Evolutionary conservation across 2,888 invertebrate genomes (phyloP).

Genomic region (Morinoia aosen): DNA sequence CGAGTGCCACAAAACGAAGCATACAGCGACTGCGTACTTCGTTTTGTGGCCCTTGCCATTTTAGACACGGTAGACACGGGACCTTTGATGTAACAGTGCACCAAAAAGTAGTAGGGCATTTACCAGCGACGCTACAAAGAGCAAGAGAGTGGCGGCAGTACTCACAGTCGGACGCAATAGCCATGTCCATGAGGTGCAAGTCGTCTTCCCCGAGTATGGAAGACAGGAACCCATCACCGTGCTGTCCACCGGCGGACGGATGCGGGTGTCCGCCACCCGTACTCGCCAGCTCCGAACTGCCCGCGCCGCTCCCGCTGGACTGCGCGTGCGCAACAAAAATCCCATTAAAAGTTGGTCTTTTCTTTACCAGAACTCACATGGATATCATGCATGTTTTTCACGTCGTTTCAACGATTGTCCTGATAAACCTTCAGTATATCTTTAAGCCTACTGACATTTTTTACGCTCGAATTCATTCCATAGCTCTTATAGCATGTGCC

Average conservation of each 20-base stretch:
- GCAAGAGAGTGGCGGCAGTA: background rate
- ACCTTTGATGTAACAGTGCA: background rate
- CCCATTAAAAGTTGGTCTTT: background rate
- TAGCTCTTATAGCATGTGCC: background rate
- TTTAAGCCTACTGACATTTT: background rate
- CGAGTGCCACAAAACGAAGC: no score
- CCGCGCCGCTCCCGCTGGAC: constrained; percentile 24
- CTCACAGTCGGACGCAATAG: constrained; percentile 76
- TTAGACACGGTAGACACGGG: background rate
- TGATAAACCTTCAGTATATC: background rate
- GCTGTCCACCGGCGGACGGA: constrained; percentile 17
- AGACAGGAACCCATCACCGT: constrained; percentile 84
- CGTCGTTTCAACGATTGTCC: background rate
- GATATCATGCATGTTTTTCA: background rate
- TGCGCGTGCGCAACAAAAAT: constrained; percentile 3
- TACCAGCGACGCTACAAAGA: background rate
- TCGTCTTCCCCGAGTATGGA: constrained; percentile 91
- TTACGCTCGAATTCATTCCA: background rate
- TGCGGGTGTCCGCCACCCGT: background rate
- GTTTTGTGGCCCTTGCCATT: background rate
- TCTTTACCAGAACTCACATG: background rate
- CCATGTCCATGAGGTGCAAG: constrained; percentile 92
- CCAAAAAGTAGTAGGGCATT: background rate
- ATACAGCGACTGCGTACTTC: background rate
- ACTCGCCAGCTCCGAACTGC: background rate